Conservation (phyloP, 2,888 invertebrate genomes). For the Altica lythri region DNA sequence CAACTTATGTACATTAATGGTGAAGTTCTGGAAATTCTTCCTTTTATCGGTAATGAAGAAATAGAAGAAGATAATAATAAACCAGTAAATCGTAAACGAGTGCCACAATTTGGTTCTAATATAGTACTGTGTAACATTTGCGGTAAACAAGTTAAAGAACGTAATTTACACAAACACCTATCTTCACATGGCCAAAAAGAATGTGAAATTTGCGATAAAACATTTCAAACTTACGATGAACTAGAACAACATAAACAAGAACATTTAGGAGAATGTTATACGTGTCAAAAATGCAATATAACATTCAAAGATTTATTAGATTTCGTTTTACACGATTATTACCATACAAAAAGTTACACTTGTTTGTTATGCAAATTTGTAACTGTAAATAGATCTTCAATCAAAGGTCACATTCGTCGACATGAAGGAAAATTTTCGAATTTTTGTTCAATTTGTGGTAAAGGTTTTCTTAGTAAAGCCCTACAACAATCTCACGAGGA, state of each 20-base stretch:
- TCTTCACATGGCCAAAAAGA: slow-evolving; percentile 16
- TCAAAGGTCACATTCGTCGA: slow-evolving; percentile 40
- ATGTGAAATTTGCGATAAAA: slow-evolving; percentile 37
- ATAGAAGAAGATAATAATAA: not conserved
- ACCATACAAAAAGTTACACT: slow-evolving; percentile 37
- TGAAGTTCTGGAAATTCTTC: not conserved
- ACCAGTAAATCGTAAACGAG: not conserved
- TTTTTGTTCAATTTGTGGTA: slow-evolving; percentile 47
- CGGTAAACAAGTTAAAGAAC: slow-evolving; percentile 28
- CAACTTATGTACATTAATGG: slow-evolving; percentile 10
- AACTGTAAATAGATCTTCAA: slow-evolving; percentile 36
- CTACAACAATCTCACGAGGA: slow-evolving; percentile 47
- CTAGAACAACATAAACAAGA: slow-evolving; percentile 38
- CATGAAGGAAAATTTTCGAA: slow-evolving; percentile 44
- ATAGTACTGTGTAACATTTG: slow-evolving; percentile 33
- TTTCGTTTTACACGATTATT: slow-evolving; percentile 38
- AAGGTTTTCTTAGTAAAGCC: slow-evolving; percentile 44
- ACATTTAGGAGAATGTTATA: slow-evolving; percentile 45
- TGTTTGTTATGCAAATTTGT: slow-evolving; percentile 42
- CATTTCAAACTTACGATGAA: slow-evolving; percentile 24
- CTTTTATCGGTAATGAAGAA: not conserved
- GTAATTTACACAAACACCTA: slow-evolving; percentile 22
- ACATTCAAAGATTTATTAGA: slow-evolving; percentile 40
- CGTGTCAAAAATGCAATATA: slow-evolving; percentile 43
- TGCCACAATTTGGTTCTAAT: not conserved